Base-by-base conservation (phyloP, 1,140 invertebrate genomes). In the Lysiphlebus fabarum region DNA sequence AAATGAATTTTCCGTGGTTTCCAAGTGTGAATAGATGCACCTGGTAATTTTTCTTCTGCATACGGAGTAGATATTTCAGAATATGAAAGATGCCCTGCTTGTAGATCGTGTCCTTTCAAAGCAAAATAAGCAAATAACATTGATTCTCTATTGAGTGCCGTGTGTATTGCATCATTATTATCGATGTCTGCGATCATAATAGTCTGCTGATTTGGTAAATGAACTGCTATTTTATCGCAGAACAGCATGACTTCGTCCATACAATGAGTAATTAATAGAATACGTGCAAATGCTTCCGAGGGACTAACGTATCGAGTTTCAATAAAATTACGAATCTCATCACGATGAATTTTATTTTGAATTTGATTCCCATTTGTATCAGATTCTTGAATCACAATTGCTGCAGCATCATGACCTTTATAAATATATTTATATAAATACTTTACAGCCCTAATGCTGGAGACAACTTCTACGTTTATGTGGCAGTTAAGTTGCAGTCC, bases 401-500 rank as follows among this genome's bases (percentile, higher is more conserved):
- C 9, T 26, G 12, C 17, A 38, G 42, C 37, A 51, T 37, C 17
- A 43, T 51, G 6, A 45, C 42, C 12, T 45, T 51, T 51, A 14
- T 40, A 47, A 4, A 44, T 48, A 37, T 55, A 42, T 36, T 57
- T 57, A 48, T 34, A 47, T 9, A 48, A n/a, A 14, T 57, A 57
- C n/a, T 47, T 57, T 2, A 36, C 12, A 12, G 55, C 2, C n/a
- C 5, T 57, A 5, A 58, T 40, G 37, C 48, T 58, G 4, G 48
- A 41, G 7, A 53, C 57, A 17, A 59, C 26, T 53, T 59, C 57
- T 7, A 53, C 49, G 43, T 59, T 59, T 34, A 49, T 45, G 34
- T 53, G 57, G 37, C 57, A 59, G n/a, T n/a, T n/a, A n/a, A n/a
- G n/a, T n/a, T n/a, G n/a, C n/a, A 26, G 17, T 26, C 4, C 4